Base-by-base conservation (phyloP, 2,888 invertebrate species). In the Drosophila parthenogenetica region DNA sequence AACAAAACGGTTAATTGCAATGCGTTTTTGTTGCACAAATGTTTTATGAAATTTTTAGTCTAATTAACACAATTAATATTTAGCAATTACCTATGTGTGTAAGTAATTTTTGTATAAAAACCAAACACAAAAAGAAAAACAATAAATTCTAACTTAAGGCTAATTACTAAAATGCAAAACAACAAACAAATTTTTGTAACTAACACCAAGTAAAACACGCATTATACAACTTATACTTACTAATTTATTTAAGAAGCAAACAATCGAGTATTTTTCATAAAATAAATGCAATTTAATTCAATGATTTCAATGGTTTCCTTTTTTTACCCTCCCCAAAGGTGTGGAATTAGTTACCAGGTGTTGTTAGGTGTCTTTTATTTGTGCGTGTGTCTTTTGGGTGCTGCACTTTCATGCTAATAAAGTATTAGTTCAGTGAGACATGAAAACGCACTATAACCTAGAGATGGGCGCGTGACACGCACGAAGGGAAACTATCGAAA, bases 21-120 rank as follows among this genome's bases (percentile, higher is more conserved):
- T 85, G 75, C 75, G 75, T 89, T 89, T 89, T 85, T 86, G 84
- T 89, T 89, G 85, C 85, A 89, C 87, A 79, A 82, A 85, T 87
- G 79, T 89, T 89, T 83, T 74, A 89, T 68, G 71, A 85, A 78
- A 75, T 67, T 87, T 77, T 64, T 67, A 83, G 86, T 69, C 72
- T 85, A 87, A 87, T 87, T 81, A 87, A 75, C 83, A 82, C 77
- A 86, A 88, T 62, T 83, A 80, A 69, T 49, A 63, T 60, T 69
- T 89, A 74, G 81, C 48, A 48, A 79, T 79, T 79, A 69, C 46
- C 76, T 79, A 75, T 48, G 69, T 74, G 75, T 75, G 62, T 61
- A 78, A 81, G 88, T 50, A 35, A 35, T 67, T 73, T 82, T 82
- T 82, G 81, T 88, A 72, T 72, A 85, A 73, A 29, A 29, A 29